Conservation (phyloP, 2,888 invertebrate genomes). For the Mythimna vitellina region DNA sequence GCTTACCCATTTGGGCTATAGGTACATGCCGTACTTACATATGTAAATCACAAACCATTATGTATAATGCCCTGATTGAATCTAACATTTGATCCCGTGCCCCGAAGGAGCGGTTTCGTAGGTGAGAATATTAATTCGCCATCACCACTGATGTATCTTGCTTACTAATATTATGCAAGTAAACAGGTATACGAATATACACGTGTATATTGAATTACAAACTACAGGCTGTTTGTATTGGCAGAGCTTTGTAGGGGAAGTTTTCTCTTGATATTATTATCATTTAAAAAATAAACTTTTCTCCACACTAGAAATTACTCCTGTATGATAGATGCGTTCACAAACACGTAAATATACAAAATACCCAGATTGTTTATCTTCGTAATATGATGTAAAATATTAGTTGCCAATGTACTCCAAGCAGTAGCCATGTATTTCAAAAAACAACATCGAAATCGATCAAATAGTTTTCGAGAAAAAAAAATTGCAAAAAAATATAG, state of each 20-base stretch:
- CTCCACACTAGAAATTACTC: too few species aligned
- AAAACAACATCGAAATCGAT: too few species aligned
- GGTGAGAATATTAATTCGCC: constrained; percentile 46
- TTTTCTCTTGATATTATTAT: too few species aligned
- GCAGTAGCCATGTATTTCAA: too few species aligned
- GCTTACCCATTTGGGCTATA: not conserved
- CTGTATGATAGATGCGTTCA: too few species aligned
- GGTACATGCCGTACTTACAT: not conserved
- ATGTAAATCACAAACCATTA: constrained; percentile 21
- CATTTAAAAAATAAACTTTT: too few species aligned
- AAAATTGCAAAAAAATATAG: too few species aligned
- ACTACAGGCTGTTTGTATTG: not conserved
- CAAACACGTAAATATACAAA: too few species aligned
- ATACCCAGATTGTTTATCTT: too few species aligned
- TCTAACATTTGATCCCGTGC: constrained; percentile 31
- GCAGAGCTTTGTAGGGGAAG: not conserved
- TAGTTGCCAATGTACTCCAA: too few species aligned
- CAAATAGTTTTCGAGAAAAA: too few species aligned
- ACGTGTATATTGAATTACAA: constrained; percentile 22
- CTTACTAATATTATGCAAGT: constrained; percentile 24
- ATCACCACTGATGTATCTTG: constrained; percentile 19
- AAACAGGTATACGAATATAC: constrained; percentile 7
- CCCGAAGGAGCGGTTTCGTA: constrained; percentile 23
- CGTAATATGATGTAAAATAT: too few species aligned
- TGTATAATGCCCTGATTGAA: constrained; percentile 35